These are phyloP conservation scores for Caenorhabditis macrosperma DNA, from an alignment of 2,888 invertebrate genomes.

Conservation along the genomic window DNA sequence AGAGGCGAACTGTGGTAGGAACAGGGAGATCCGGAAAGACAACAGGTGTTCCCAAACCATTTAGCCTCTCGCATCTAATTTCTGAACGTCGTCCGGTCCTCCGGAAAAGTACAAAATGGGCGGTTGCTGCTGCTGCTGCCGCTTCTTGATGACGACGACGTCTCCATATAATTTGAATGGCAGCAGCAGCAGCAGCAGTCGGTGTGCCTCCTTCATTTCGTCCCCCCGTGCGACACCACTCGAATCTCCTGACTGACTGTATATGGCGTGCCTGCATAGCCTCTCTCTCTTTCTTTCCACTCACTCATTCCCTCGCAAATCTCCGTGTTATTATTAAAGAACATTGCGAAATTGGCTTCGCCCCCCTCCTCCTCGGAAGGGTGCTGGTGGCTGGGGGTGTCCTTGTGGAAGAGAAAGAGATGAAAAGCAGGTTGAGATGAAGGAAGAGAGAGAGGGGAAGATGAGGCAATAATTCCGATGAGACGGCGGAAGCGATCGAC, in stretches of 20 bases:
- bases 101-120: constrained; percentile 46
- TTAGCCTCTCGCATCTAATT: neutral
- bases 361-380: neutral
- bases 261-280: constrained; percentile 46
- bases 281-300: too few species aligned
- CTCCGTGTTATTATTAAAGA: constrained; percentile 52
- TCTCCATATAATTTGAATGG: constrained; percentile 52
- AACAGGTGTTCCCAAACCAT: neutral
- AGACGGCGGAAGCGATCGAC: constrained; percentile 1
- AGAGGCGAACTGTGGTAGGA: neutral
- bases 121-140: constrained; percentile 8
- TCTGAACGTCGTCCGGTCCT: constrained; percentile 9
- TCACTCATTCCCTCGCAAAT: constrained; percentile 22
- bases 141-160: constrained; percentile 14
- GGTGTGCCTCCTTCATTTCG: too few species aligned
- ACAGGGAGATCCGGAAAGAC: neutral
- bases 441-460: constrained; percentile 6
- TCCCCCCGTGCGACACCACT: constrained; percentile 18
- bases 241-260: constrained; percentile 23
- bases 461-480: constrained; percentile 35
- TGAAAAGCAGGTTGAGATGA: constrained; percentile 37
- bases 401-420: constrained; percentile 41
- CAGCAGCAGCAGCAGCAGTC: constrained; percentile 9
- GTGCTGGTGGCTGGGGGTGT: constrained; percentile 8
- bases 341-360: constrained; percentile 55